phyloP scores from a whole-genome alignment of 2,888 invertebrate species.

The Volucella zonaria region DNA sequence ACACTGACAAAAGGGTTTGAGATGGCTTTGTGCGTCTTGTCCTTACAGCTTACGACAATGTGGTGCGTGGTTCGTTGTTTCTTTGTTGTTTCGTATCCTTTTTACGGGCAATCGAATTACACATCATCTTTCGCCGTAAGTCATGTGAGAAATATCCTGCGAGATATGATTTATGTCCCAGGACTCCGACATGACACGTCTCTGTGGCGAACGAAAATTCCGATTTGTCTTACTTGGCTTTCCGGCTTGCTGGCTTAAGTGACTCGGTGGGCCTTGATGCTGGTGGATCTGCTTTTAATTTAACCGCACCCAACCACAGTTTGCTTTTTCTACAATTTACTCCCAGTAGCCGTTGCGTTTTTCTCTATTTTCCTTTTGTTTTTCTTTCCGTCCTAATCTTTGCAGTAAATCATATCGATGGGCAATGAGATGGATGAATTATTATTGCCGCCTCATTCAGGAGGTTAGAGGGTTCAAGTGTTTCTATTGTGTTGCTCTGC shows the following conservation, averaged over 20 bases:
- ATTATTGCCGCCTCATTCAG: conserved; percentile 43
- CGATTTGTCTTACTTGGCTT: conserved; percentile 70
- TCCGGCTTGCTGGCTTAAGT: conserved; percentile 39
- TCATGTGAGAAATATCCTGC: conserved; percentile 70
- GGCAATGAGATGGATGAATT: conserved; percentile 61
- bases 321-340: conserved; percentile 41
- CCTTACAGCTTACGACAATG: background rate
- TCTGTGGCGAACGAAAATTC: conserved; percentile 36
- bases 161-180: conserved; percentile 66
- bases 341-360: conserved; percentile 10
- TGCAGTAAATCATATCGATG: conserved; percentile 56
- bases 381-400: background rate
- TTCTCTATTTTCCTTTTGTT: background rate
- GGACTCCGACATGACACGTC: conserved; percentile 53
- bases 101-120: conserved; percentile 59
- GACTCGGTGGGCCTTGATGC: too few species aligned
- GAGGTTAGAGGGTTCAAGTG: conserved; percentile 28
- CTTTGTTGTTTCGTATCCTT: conserved; percentile 22
- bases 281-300: conserved; percentile 31
- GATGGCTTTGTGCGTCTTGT: conserved; percentile 7
- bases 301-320: conserved; percentile 45
- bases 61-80: conserved; percentile 11
- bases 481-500: background rate
- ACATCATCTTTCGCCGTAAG: conserved; percentile 58
- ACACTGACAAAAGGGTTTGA: background rate